A percentile compares a stretch with the other conserved stretches of the same genome.
Conservation (phyloP, 2,888 invertebrate genomes). For the Dicyrtomina minuta region DNA sequence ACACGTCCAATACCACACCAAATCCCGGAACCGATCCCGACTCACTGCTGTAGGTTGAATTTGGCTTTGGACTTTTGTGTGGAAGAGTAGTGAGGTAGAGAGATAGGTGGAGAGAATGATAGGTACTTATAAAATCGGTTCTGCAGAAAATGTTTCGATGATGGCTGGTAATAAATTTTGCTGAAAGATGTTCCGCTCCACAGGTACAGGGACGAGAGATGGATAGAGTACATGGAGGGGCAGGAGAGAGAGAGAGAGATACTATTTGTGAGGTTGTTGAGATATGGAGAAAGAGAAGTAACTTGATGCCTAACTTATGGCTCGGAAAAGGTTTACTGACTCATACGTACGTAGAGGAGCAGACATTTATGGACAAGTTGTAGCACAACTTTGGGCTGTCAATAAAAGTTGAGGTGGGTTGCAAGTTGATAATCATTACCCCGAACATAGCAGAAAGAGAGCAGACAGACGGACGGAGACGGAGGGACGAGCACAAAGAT, state of each 20-base stretch:
- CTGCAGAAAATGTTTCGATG: constrained; percentile 29
- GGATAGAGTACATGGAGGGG: neutral
- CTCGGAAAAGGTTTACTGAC: constrained; percentile 9
- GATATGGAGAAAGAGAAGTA: neutral
- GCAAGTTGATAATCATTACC: constrained; percentile 25
- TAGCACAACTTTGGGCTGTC: constrained; percentile 45
- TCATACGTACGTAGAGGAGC: neutral
- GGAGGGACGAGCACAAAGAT: neutral
- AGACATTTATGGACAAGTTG: constrained; percentile 45
- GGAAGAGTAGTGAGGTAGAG: neutral
- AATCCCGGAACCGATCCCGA: neutral
- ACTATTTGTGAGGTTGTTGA: neutral
- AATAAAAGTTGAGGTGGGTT: constrained; percentile 41
- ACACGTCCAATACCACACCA: no score
- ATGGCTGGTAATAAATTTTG: constrained; percentile 39
- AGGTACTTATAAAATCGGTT: constrained; percentile 14
- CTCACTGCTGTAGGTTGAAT: no score
- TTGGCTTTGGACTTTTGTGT: no score
- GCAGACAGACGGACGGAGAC: neutral
- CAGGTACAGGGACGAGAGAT: constrained; percentile 25
- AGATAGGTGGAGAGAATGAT: neutral
- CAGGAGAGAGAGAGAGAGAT: constrained; percentile 1
- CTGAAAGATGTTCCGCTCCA: constrained; percentile 42
- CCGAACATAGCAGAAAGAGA: constrained; percentile 9
- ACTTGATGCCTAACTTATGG: neutral